phyloP scores from a whole-genome alignment of 2,888 invertebrate species.

The Cephus pulcher region DNA sequence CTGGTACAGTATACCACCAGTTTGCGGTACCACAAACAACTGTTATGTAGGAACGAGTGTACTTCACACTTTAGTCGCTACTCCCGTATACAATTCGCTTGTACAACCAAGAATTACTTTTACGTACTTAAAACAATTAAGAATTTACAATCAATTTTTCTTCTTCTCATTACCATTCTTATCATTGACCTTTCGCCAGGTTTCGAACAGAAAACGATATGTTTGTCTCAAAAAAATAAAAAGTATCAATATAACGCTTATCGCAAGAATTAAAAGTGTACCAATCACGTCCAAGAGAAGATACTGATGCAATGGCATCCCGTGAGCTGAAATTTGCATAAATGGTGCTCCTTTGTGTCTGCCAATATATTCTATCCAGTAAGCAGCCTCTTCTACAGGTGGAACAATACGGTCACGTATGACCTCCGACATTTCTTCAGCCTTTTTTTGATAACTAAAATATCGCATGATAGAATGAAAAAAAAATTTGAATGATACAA shows the following conservation, averaged over 20 bases:
- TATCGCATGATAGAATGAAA: neutral
- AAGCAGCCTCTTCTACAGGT: conserved; percentile 72
- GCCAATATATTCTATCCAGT: conserved; percentile 75
- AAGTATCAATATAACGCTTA: conserved; percentile 16
- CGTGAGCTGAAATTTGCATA: conserved; percentile 68
- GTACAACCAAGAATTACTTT: neutral
- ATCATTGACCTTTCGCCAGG: neutral
- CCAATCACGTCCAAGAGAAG: conserved; percentile 38
- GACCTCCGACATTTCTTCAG: conserved; percentile 67
- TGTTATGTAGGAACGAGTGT: neutral
- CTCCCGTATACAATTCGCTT: neutral
- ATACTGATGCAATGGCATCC: conserved; percentile 66
- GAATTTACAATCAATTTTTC: neutral
- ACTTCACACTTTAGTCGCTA: neutral
- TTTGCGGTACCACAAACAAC: neutral
- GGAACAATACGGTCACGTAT: conserved; percentile 72
- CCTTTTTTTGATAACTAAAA: conserved; percentile 70
- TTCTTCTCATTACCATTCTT: neutral
- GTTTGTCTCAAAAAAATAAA: conserved; percentile 9
- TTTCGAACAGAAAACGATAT: neutral
- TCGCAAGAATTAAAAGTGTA: conserved; percentile 8
- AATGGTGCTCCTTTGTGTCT: conserved; percentile 71
- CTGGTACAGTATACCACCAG: neutral
- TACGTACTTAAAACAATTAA: conserved; percentile 5
- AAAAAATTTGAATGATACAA: neutral